phyloP scores from a whole-genome alignment of 2,113 vertebrate genomes.

The Tragelaphus scriptus region DNA sequence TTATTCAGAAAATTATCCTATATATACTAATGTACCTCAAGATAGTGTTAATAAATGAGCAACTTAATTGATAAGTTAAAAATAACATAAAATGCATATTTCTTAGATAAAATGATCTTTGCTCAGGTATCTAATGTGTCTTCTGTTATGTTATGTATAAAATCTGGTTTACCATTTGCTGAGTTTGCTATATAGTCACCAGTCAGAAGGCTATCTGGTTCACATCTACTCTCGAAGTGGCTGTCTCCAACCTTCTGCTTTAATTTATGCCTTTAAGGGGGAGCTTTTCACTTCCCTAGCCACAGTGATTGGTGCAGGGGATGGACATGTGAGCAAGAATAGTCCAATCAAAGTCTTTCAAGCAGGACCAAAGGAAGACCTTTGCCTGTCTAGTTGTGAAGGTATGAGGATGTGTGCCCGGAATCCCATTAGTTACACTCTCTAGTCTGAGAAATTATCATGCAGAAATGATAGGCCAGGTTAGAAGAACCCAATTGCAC shows the following conservation, averaged over 20 bases:
- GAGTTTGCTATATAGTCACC: not conserved
- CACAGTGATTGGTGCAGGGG: not conserved
- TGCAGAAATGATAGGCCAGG: not conserved
- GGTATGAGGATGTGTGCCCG: not conserved
- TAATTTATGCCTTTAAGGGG: not conserved
- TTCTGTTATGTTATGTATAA: not conserved
- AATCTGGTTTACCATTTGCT: not conserved
- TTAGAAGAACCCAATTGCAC: not conserved
- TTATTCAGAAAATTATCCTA: not conserved
- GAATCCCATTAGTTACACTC: not conserved
- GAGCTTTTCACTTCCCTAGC: not conserved
- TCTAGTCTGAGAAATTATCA: not conserved
- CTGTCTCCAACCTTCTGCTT: not conserved
- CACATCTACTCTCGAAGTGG: not conserved
- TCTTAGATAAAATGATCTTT: not conserved
- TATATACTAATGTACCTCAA: not conserved
- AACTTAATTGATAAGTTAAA: not conserved
- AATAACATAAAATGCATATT: not conserved
- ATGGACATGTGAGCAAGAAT: not conserved
- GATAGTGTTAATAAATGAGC: not conserved
- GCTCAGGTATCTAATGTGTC: not conserved
- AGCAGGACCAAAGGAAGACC: not conserved
- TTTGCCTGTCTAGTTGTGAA: not conserved
- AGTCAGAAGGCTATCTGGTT: not conserved
- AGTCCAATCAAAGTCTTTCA: not conserved